Percentiles rank a stretch among this genome's conserved stretches.
phyloP scores from a whole-genome alignment of 2,888 invertebrate genomes.

The Clusia tigrina region DNA sequence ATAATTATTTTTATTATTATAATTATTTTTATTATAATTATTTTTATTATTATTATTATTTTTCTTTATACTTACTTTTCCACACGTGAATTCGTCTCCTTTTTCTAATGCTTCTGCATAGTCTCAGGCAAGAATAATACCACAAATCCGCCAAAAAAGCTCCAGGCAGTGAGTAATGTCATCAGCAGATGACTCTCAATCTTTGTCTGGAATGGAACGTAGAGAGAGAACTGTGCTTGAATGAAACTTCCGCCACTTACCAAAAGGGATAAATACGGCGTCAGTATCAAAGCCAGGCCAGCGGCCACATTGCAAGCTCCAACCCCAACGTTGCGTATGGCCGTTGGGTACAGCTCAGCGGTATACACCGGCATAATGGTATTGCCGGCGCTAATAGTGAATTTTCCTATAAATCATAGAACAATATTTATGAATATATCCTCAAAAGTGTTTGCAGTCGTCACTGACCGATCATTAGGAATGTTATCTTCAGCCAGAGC shows the following conservation, averaged over 20 bases:
- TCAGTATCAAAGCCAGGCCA: conserved; percentile 75
- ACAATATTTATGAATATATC: conserved; percentile 11
- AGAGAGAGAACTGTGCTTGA: conserved; percentile 13
- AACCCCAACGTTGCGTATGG: conserved; percentile 75
- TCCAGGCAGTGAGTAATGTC: conserved; percentile 74
- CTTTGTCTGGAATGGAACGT: conserved; percentile 66
- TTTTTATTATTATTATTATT: too few species aligned
- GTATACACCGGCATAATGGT: conserved; percentile 81
- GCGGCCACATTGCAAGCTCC: conserved; percentile 80
- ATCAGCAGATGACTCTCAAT: conserved; percentile 76
- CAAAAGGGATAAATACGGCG: conserved; percentile 81
- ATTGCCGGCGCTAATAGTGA: conserved; percentile 80
- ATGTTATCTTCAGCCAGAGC: conserved; percentile 75
- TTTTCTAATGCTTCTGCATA: conserved; percentile 13
- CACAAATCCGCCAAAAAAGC: conserved; percentile 75
- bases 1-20: too few species aligned
- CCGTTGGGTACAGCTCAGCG: conserved; percentile 76
- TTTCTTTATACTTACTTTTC: conserved; percentile 51
- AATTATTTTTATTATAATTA: too few species aligned
- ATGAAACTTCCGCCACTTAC: conserved; percentile 65
- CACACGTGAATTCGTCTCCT: conserved; percentile 40
- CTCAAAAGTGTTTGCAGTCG: conserved; percentile 2
- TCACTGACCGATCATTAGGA: conserved; percentile 74
- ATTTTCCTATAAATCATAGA: conserved; percentile 66
- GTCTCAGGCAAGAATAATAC: conserved; percentile 82